These are phyloP conservation scores for Drosophila nr. perissopoda DNA, from an alignment of 2,888 invertebrate species.

Conservation along the genomic window DNA sequence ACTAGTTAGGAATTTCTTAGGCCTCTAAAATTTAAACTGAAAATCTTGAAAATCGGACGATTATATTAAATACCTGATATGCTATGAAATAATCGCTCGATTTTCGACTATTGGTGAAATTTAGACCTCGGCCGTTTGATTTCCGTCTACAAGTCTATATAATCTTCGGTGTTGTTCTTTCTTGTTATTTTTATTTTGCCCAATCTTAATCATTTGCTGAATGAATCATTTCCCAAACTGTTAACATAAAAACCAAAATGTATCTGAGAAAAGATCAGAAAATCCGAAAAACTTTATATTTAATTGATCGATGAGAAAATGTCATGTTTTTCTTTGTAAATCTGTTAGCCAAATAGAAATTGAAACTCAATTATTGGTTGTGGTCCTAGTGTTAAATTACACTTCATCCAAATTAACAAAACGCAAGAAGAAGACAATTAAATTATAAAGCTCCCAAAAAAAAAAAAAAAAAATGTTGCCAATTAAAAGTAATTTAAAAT, in stretches of 20 bases:
- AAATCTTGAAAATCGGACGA: not conserved
- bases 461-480: conserved; percentile 59
- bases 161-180: not conserved
- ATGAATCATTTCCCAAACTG: not conserved
- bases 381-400: not conserved
- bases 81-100: not conserved
- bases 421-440: conserved; percentile 21
- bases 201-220: not conserved
- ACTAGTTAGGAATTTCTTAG: no score
- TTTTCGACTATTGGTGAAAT: not conserved
- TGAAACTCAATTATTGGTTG: not conserved
- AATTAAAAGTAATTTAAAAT: conserved; percentile 79
- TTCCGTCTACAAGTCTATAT: no score
- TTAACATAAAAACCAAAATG: not conserved
- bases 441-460: conserved; percentile 51
- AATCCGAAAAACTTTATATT: not conserved
- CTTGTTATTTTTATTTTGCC: not conserved
- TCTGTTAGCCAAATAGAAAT: not conserved
- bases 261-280: not conserved
- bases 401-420: not conserved
- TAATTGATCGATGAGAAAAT: not conserved
- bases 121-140: not conserved
- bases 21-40: no score
- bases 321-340: not conserved
- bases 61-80: not conserved